phyloP scores from a whole-genome alignment of 2,113 vertebrate genomes.

The Hyaena hyaena region DNA sequence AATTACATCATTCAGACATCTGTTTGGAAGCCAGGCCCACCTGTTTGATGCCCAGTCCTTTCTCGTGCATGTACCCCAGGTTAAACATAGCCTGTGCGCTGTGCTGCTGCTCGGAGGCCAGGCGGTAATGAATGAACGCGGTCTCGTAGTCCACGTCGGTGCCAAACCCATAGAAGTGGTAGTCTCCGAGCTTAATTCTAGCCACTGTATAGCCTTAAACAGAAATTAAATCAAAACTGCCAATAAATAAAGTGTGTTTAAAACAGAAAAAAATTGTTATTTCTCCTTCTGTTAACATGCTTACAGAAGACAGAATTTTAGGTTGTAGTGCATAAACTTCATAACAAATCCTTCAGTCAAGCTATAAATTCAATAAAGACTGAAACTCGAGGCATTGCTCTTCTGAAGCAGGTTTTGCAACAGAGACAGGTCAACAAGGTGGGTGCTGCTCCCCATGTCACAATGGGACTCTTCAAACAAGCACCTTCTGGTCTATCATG shows the following conservation, averaged over 20 bases:
- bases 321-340: background rate
- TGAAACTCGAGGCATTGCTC: background rate
- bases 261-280: background rate
- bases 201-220: conserved; percentile 96
- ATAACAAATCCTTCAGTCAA: background rate
- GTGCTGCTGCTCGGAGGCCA: conserved; percentile 98
- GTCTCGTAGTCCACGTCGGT: conserved; percentile 98
- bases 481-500: background rate
- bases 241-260: background rate
- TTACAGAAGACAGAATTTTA: background rate
- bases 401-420: background rate
- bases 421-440: background rate
- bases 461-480: background rate
- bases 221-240: conserved; percentile 47
- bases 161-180: conserved; percentile 98
- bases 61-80: conserved; percentile 99
- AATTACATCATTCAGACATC: background rate
- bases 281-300: background rate
- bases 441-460: background rate
- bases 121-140: conserved; percentile 96
- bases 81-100: conserved; percentile 99
- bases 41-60: conserved; percentile 98
- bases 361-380: conserved; percentile 9
- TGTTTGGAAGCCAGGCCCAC: conserved; percentile 79
- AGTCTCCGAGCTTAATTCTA: conserved; percentile 98